Conservation (phyloP, 2,888 invertebrate genomes). For the Aelia acuminata region DNA sequence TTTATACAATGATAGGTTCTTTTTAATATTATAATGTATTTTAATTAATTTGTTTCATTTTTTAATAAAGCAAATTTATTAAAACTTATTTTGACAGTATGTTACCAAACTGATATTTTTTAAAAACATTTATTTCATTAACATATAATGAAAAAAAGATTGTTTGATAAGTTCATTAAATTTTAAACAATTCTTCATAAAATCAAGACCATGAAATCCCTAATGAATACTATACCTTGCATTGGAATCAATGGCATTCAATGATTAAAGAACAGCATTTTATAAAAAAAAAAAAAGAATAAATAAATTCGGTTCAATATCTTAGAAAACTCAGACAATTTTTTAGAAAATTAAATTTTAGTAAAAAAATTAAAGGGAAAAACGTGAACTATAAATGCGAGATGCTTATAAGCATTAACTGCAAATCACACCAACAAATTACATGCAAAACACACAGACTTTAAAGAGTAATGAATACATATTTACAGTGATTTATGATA, state of each 20-base stretch:
- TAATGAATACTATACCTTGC: neutral
- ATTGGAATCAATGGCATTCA: neutral
- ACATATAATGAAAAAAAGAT: neutral
- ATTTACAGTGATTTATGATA: slow-evolving; percentile 60
- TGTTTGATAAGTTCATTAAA: neutral
- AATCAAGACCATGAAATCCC: neutral
- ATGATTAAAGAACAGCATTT: neutral
- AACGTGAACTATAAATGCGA: slow-evolving; percentile 52
- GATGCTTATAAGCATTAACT: slow-evolving; percentile 58
- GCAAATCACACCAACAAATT: slow-evolving; percentile 62
- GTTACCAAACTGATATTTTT: neutral
- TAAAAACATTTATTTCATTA: neutral
- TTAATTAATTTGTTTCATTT: neutral
- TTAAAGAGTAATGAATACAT: slow-evolving; percentile 61
- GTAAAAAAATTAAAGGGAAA: neutral
- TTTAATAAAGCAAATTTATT: neutral
- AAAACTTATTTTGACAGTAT: neutral
- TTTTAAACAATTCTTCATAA: neutral
- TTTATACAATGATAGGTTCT: neutral
- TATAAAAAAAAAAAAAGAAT: neutral
- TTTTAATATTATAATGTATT: neutral
- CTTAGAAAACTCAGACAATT: neutral
- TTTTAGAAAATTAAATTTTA: neutral
- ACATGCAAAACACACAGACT: slow-evolving; percentile 62
- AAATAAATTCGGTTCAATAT: neutral